phyloP scores from a whole-genome alignment of 1,140 invertebrate species.

The Ceratina australensis region DNA sequence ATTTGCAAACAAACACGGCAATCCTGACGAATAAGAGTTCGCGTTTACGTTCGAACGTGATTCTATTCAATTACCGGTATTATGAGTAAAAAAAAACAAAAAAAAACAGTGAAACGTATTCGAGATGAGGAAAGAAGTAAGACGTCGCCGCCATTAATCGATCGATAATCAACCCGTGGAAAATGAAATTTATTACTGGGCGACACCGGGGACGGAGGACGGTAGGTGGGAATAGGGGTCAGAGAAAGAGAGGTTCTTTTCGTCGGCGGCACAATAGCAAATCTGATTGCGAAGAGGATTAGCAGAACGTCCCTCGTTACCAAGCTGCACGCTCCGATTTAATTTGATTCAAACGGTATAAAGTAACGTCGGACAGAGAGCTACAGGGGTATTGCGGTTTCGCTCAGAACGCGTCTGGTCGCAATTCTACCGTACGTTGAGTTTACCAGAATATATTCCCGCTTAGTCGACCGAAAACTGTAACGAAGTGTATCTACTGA shows the following conservation, averaged over 20 bases:
- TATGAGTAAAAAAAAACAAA: background rate
- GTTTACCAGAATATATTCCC: constrained; percentile 11
- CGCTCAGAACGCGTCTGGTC: constrained; percentile 22
- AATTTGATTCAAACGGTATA: constrained; percentile 45
- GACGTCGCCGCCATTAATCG: constrained; percentile 16
- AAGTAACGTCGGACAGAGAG: constrained; percentile 36
- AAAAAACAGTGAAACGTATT: too few relatives aligned
- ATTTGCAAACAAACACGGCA: background rate
- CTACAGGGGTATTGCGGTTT: constrained; percentile 32
- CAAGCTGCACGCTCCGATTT: constrained; percentile 40
- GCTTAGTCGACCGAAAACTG: background rate
- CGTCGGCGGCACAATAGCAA: constrained; percentile 19
- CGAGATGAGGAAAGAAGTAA: background rate
- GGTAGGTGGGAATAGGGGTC: background rate
- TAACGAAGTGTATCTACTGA: too few relatives aligned
- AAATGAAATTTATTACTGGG: constrained; percentile 33
- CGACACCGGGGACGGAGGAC: background rate
- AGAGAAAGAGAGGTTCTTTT: background rate
- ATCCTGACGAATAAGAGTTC: background rate
- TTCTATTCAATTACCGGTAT: background rate
- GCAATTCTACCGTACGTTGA: constrained; percentile 1
- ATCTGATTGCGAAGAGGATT: constrained; percentile 36
- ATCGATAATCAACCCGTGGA: constrained; percentile 14
- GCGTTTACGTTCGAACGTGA: too few relatives aligned
- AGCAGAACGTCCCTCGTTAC: constrained; percentile 43